phyloP scores from a whole-genome alignment of 2,797 vertebrate species.

The Chelidonichthys spinosus region DNA sequence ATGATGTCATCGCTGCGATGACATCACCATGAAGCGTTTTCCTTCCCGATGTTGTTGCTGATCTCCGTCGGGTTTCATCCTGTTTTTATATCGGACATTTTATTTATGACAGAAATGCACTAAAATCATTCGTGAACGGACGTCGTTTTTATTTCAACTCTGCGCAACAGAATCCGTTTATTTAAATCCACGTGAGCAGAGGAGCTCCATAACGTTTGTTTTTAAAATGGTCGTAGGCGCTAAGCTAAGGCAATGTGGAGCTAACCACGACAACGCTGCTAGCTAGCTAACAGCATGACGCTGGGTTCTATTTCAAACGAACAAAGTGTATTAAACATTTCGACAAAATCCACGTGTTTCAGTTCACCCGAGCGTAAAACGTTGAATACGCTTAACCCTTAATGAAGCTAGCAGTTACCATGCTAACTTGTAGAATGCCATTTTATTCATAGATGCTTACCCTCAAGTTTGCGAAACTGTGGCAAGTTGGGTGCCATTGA shows the following conservation, averaged over 20 bases:
- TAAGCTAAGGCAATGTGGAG: neutral
- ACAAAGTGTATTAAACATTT: too few relatives aligned
- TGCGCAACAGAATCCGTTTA: neutral
- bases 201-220: neutral
- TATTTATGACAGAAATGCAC: constrained; percentile 76
- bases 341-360: too few relatives aligned
- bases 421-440: neutral
- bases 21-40: neutral
- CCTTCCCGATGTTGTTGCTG: too few relatives aligned
- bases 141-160: too few relatives aligned
- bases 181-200: neutral
- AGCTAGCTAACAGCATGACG: constrained; percentile 6
- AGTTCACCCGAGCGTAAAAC: too few relatives aligned
- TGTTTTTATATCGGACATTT: constrained; percentile 40
- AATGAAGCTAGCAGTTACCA: neutral
- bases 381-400: neutral
- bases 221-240: neutral
- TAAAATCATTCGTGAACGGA: constrained; percentile 36
- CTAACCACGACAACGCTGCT: neutral
- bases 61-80: too few relatives aligned
- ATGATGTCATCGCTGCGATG: constrained; percentile 30
- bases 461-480: too few relatives aligned
- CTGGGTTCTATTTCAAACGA: too few relatives aligned
- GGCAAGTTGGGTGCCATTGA: too few relatives aligned
- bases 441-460: too few relatives aligned